Evolutionary conservation across 2,113 vertebrate species (phyloP), one percentile per base, ranked within the genome.

Genomic region (Chaenocephalus aceratus): DNA sequence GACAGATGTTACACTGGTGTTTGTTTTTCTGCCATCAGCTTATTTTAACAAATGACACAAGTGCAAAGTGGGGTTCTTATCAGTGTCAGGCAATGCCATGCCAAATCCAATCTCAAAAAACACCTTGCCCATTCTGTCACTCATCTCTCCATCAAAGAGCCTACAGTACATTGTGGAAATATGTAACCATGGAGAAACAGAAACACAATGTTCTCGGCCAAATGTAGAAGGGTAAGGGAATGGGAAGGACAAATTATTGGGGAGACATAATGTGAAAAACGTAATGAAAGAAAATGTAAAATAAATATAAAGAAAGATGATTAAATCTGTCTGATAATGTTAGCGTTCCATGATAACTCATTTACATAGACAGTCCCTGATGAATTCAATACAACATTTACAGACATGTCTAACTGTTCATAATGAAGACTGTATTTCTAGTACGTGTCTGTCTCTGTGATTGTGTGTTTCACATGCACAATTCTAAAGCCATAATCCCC

Each of bases 1-100:
- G 69, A 68, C 75, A 84, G 61, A 80, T 83, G 36, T 49, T 48
- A 36, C 18, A 21, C 57, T 30, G 67, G 64, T 72, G 72, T 76
- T 68, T 76, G 59, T 59, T 79, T 86, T 61, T 63, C 44, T 5
- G 34, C 70, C 61, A 76, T 61, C 72, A 57, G 79, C 86, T 80
- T 70, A 84, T 77, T 82, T 83, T 54, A 78, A 78, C 46, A 91
- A 87, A 79, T 76, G 77, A 79, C 82, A 79, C 82, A 48, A 76
- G 65, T 73, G 71, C 64, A 62, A 60, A 75, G 52, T 66, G 62
- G 0, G n/a, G 48, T 58, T 79, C 59, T 89, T 80, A 82, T 90
- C 83, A 49, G 68, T 45, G 46, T 44, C 58, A 77, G 59, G 48
- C 53, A 67, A 71, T 59, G 73, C 75, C 80, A 76, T 59, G 77